Percentiles rank a stretch among this genome's conserved stretches.
Evolutionary conservation across 2,797 vertebrate species (phyloP).

Genomic region (Eospalax fontanierii): DNA sequence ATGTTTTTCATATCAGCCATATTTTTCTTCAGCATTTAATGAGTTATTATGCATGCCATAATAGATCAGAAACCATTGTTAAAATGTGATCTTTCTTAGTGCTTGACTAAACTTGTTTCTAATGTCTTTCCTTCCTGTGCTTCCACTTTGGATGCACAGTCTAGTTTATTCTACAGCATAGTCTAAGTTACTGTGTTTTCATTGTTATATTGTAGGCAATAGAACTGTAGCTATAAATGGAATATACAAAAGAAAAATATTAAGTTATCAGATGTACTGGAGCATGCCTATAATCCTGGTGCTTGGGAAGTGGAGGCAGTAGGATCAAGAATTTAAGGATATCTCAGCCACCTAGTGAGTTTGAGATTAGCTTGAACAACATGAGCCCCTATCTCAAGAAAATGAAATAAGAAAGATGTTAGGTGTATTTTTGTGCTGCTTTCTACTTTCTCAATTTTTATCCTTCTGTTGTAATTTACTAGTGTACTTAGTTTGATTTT

Average conservation of each 20-base stretch:
- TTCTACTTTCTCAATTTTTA: constrained; percentile 10
- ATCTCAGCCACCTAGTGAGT: background rate
- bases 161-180: constrained; percentile 7
- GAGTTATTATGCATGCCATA: background rate
- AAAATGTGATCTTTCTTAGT: constrained; percentile 43
- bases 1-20: constrained; percentile 47
- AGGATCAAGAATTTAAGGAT: background rate
- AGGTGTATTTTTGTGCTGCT: background rate
- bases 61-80: constrained; percentile 3
- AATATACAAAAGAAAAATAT: constrained; percentile 47
- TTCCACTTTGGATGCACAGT: background rate
- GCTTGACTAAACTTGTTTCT: constrained; percentile 19
- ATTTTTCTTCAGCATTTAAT: constrained; percentile 39
- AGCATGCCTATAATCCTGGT: too few relatives aligned
- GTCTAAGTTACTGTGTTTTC: background rate
- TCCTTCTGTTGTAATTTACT: constrained; percentile 39
- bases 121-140: background rate
- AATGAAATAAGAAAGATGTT: background rate
- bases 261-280: background rate
- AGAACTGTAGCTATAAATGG: constrained; percentile 17
- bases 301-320: background rate
- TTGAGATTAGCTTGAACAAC: background rate
- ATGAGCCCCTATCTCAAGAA: background rate
- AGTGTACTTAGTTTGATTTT: constrained; percentile 62
- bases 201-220: constrained; percentile 4